Evolutionary conservation across 1,140 invertebrate species (phyloP).

Genomic region (Centruroides sculpturatus): DNA sequence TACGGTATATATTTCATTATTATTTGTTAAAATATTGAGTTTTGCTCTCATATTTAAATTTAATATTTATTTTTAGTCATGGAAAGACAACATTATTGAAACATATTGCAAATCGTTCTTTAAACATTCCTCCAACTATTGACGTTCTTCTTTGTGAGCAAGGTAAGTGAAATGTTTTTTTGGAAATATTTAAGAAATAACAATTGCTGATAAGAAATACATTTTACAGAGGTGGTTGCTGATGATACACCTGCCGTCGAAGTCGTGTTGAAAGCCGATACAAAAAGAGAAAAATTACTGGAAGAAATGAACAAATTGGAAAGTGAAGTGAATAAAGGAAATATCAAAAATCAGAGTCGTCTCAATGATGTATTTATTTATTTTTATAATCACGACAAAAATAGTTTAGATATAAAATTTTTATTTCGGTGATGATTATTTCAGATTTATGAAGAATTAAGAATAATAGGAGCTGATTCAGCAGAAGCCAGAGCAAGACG

Average conservation of each 20-base stretch:
- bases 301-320: conserved; percentile 73
- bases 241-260: conserved; percentile 84
- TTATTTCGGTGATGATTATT: not conserved
- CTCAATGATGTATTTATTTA: conserved; percentile 54
- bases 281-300: conserved; percentile 64
- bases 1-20: no score
- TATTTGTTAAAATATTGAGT: no score
- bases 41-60: no score
- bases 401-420: no score
- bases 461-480: conserved; percentile 90
- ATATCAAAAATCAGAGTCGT: conserved; percentile 51
- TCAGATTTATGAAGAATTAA: conserved; percentile 84
- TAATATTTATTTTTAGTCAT: conserved; percentile 41
- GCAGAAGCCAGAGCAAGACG: conserved; percentile 87
- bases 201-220: not conserved
- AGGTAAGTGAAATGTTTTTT: conserved; percentile 24
- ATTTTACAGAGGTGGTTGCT: conserved; percentile 65
- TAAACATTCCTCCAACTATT: conserved; percentile 89
- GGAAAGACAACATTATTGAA: conserved; percentile 97
- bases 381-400: no score
- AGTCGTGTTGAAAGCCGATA: conserved; percentile 81
- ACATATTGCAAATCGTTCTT: conserved; percentile 73
- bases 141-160: conserved; percentile 98
- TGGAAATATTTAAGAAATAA: not conserved
- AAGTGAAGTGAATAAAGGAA: conserved; percentile 45